phyloP scores from a whole-genome alignment of 2,797 vertebrate genomes.

The Epinephelus malabaricus region DNA sequence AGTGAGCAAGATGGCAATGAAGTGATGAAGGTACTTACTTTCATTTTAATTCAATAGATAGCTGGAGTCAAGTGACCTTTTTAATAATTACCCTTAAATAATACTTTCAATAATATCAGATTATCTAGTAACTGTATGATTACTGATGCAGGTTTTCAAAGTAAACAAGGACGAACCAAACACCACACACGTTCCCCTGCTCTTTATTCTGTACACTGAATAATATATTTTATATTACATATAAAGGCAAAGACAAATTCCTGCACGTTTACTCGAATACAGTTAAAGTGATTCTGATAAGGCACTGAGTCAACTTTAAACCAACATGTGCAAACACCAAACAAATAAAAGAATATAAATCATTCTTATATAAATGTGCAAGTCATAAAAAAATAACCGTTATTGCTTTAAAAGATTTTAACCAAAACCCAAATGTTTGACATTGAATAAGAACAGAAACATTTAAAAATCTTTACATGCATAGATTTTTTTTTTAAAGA shows the following conservation, averaged over 20 bases:
- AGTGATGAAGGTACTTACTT: no score
- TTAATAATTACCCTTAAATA: neutral
- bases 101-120: neutral
- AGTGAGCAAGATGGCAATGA: neutral
- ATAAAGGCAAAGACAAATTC: neutral
- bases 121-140: neutral
- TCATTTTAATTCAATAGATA: neutral
- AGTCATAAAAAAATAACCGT: neutral
- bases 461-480: conserved; percentile 17
- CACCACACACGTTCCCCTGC: no score
- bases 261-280: neutral
- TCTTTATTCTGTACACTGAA: no score
- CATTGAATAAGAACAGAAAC: neutral
- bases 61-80: neutral
- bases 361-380: conserved; percentile 17
- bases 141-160: neutral
- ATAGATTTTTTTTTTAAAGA: neutral
- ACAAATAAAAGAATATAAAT: neutral
- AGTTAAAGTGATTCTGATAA: conserved; percentile 35
- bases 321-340: conserved; percentile 10
- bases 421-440: neutral
- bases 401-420: conserved; percentile 22
- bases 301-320: conserved; percentile 39
- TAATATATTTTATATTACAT: conserved; percentile 9
- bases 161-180: neutral